These are phyloP conservation scores for Fragum sueziense DNA, from an alignment of 2,888 invertebrate species.

Conservation along the genomic window DNA sequence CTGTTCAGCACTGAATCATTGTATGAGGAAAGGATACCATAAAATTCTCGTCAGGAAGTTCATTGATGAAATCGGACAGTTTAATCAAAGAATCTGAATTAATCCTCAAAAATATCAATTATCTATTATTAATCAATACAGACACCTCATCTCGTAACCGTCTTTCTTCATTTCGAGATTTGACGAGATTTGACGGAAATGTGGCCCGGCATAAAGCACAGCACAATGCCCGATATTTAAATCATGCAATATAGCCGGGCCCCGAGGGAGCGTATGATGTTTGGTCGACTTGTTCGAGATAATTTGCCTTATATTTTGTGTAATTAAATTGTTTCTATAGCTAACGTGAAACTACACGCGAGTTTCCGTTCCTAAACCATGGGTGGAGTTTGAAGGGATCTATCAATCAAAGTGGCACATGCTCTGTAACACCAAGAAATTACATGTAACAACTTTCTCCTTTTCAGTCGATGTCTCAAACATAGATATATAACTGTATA, in stretches of 20 bases:
- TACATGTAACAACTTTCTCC: too few relatives aligned
- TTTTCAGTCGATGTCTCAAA: too few relatives aligned
- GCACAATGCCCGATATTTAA: slow-evolving; percentile 11
- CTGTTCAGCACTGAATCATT: too few relatives aligned
- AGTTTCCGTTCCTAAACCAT: too few relatives aligned
- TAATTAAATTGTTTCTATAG: slow-evolving; percentile 17
- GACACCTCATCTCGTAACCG: slow-evolving; percentile 18
- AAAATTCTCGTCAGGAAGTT: not conserved
- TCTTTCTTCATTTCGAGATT: slow-evolving; percentile 21
- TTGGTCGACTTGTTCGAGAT: slow-evolving; percentile 13
- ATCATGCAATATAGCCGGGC: not conserved
- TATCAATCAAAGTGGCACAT: too few relatives aligned
- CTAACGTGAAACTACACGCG: slow-evolving; percentile 1
- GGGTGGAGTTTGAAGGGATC: too few relatives aligned
- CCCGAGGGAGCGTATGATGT: slow-evolving; percentile 5
- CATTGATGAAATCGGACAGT: slow-evolving; percentile 13
- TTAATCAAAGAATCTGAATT: slow-evolving; percentile 1
- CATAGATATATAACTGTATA: too few relatives aligned
- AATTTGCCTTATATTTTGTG: not conserved
- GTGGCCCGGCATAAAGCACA: not conserved
- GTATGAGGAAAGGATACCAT: not conserved
- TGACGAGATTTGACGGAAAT: slow-evolving; percentile 26
- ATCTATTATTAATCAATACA: slow-evolving; percentile 24
- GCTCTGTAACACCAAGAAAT: too few relatives aligned
- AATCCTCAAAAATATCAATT: slow-evolving; percentile 20